A percentile compares a stretch with the other conserved stretches of the same genome.
phyloP scores from a whole-genome alignment of 2,797 vertebrate genomes.

The Acanthiza pusilla region DNA sequence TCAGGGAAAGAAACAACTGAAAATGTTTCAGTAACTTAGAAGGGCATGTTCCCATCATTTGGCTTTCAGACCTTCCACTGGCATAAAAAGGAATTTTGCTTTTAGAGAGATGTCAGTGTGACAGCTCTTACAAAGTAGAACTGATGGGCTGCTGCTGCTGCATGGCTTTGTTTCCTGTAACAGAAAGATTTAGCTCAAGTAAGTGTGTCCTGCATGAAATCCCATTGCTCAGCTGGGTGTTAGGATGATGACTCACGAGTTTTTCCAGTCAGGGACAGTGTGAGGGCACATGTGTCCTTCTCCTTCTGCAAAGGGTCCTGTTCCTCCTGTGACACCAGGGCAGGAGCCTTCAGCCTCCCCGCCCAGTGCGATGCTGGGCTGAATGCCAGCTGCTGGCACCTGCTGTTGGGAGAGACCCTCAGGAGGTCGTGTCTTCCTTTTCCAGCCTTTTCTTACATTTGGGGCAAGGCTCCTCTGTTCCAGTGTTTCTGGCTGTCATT shows the following conservation, averaged over 20 bases:
- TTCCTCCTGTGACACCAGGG: rapidly evolving
- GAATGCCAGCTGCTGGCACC: background rate
- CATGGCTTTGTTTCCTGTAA: background rate
- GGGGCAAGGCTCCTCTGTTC: background rate
- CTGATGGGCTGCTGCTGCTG: background rate
- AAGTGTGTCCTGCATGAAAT: background rate
- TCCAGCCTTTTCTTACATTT: background rate
- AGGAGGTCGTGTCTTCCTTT: background rate
- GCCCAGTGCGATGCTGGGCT: rapidly evolving
- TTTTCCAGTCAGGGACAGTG: background rate
- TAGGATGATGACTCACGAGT: background rate
- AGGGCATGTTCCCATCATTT: background rate
- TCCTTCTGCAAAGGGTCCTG: background rate
- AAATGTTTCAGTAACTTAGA: background rate
- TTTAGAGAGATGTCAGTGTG: background rate
- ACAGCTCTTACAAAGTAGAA: background rate
- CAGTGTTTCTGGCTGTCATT: background rate
- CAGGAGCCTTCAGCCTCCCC: background rate
- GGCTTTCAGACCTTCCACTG: constrained; percentile 6
- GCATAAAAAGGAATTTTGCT: background rate
- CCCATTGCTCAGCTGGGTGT: background rate
- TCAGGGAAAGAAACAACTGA: background rate
- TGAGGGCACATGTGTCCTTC: background rate
- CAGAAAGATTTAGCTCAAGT: background rate
- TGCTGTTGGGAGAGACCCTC: background rate